These are phyloP conservation scores for Gobionotothen gibberifrons DNA, from an alignment of 2,797 vertebrate species.

Conservation along the genomic window DNA sequence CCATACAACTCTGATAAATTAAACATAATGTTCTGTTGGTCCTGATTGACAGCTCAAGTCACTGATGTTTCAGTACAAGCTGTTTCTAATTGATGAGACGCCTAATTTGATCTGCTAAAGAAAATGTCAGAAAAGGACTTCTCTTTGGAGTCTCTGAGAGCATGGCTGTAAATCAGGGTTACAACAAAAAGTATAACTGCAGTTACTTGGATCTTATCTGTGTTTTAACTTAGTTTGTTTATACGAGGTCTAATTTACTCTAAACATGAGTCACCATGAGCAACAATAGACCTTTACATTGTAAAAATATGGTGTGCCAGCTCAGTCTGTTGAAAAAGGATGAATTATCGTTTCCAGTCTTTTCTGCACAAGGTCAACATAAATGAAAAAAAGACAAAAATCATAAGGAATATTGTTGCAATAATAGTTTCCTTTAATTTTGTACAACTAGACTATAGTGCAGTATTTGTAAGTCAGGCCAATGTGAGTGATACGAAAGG, in stretches of 20 bases:
- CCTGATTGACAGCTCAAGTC: not conserved
- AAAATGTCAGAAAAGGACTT: not conserved
- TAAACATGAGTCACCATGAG: not conserved
- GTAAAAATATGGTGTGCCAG: not conserved
- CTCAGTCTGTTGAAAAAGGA: not conserved
- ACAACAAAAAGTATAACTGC: not conserved
- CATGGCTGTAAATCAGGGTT: not conserved
- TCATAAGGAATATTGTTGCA: not conserved
- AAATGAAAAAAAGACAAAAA: not conserved
- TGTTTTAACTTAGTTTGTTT: not conserved
- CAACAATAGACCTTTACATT: not conserved
- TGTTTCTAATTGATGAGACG: not conserved
- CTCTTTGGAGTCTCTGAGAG: constrained; percentile 2
- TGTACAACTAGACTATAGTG: not conserved
- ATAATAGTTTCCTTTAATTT: not conserved
- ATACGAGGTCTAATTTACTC: not conserved
- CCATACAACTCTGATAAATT: not conserved
- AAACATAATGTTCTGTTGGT: not conserved
- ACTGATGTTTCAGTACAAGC: not conserved
- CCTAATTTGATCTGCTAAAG: not conserved
- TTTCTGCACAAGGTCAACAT: not conserved
- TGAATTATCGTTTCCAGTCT: not conserved
- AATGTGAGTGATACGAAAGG: not conserved
- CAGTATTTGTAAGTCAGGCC: not conserved
- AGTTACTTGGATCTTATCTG: not conserved